Evolutionary conservation across 2,113 vertebrate genomes (phyloP).

Genomic region (Thunnus thynnus): DNA sequence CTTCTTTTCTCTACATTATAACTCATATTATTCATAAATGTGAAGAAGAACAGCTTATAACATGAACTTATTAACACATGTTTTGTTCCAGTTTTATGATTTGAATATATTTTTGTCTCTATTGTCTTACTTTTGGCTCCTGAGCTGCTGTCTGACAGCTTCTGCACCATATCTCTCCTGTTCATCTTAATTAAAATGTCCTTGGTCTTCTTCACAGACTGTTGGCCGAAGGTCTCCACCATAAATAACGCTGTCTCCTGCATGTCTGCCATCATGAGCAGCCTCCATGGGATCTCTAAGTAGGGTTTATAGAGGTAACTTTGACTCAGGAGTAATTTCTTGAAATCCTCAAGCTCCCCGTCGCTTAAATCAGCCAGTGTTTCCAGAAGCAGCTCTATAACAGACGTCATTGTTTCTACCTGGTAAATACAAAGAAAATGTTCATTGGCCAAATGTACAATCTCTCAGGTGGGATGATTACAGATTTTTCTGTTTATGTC

Average conservation of each 20-base stretch:
- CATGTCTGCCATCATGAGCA: not conserved
- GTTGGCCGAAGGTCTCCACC: not conserved
- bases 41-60: no score
- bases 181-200: not conserved
- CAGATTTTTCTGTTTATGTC: no score
- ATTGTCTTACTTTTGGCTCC: no score
- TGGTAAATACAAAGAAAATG: not conserved
- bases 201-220: not conserved
- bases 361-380: not conserved
- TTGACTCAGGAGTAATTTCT: fast-evolving
- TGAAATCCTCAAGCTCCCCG: not conserved
- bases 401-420: not conserved
- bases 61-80: no score
- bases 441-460: not conserved
- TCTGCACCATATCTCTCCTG: constrained; percentile 2
- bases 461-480: no score
- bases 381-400: constrained; percentile 17
- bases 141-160: no score
- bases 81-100: no score
- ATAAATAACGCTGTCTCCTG: constrained; percentile 1
- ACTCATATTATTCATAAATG: no score
- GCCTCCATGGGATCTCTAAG: not conserved
- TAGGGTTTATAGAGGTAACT: fast-evolving
- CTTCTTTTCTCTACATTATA: not conserved
- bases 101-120: no score